Percentiles rank a stretch among this genome's conserved stretches.
phyloP scores from a whole-genome alignment of 2,797 vertebrate species.

The Coilia nasus region DNA sequence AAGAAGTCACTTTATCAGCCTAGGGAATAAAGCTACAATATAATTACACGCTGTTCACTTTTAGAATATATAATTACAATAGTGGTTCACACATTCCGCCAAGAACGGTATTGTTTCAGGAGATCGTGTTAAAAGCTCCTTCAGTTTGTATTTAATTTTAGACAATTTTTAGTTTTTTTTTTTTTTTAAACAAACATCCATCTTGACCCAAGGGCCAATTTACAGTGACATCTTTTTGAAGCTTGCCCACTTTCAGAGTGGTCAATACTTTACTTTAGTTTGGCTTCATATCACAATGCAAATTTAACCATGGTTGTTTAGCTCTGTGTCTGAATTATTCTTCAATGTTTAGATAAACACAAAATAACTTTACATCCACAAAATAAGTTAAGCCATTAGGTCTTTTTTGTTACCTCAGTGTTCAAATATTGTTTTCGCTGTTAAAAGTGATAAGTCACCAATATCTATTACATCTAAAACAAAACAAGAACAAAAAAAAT shows the following conservation, averaged over 20 bases:
- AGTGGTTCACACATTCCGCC: not conserved
- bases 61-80: not conserved
- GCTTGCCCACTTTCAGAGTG: not conserved
- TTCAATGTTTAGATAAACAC: constrained; percentile 29
- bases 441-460: constrained; percentile 10
- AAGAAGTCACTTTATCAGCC: not conserved
- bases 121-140: not conserved
- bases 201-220: not conserved
- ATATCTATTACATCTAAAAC: constrained; percentile 3
- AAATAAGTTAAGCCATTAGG: constrained; percentile 53
- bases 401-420: constrained; percentile 21
- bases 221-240: not conserved
- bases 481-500: constrained; percentile 31
- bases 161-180: not conserved
- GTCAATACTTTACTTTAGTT: not conserved
- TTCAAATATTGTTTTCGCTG: constrained; percentile 23
- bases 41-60: not conserved
- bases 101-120: not conserved
- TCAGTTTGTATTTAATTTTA: not conserved
- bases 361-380: constrained; percentile 37
- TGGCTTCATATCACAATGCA: constrained; percentile 1
- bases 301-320: not conserved
- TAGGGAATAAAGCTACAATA: not conserved
- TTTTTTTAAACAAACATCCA: not conserved
- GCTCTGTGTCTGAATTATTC: constrained; percentile 8